Percentiles rank a stretch among this genome's conserved stretches.
These are phyloP conservation scores for Neoscelio sp. DNA, from an alignment of 2,888 invertebrate species.

Conservation along the genomic window DNA sequence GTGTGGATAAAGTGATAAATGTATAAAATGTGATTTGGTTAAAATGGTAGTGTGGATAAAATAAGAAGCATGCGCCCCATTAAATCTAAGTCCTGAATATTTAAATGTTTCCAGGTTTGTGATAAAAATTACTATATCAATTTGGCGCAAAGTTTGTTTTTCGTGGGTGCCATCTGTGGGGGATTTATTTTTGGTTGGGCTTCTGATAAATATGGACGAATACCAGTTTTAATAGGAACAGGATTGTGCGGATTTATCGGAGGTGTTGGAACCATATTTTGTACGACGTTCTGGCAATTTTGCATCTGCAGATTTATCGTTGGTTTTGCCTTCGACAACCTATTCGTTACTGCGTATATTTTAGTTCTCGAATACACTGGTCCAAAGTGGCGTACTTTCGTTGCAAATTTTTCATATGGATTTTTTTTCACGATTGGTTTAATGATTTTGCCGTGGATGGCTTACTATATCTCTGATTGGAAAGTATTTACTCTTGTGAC, in stretches of 20 bases:
- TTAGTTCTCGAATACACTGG: constrained; percentile 84
- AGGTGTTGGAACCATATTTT: constrained; percentile 66
- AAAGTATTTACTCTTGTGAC: constrained; percentile 83
- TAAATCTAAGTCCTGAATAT: no score
- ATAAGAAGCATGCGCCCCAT: no score
- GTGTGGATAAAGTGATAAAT: no score
- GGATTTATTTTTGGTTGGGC: constrained; percentile 70
- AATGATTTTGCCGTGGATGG: constrained; percentile 84
- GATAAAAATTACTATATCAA: constrained; percentile 68
- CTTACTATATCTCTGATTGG: constrained; percentile 83
- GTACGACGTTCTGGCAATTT: constrained; percentile 70
- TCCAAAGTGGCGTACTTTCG: constrained; percentile 83
- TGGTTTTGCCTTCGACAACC: constrained; percentile 72
- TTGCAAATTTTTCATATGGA: constrained; percentile 84
- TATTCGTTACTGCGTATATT: constrained; percentile 72
- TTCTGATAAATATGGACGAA: constrained; percentile 68
- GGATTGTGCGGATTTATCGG: constrained; percentile 68
- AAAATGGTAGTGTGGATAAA: no score
- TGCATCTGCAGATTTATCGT: constrained; percentile 71
- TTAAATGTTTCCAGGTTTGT: constrained; percentile 72
- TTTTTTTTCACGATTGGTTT: constrained; percentile 84
- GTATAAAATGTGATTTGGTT: no score
- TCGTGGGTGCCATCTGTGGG: constrained; percentile 71
- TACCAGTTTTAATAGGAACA: constrained; percentile 72
- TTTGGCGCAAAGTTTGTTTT: constrained; percentile 72